phyloP scores from a whole-genome alignment of 2,888 invertebrate genomes.

The Pristionchus maxplancki region DNA sequence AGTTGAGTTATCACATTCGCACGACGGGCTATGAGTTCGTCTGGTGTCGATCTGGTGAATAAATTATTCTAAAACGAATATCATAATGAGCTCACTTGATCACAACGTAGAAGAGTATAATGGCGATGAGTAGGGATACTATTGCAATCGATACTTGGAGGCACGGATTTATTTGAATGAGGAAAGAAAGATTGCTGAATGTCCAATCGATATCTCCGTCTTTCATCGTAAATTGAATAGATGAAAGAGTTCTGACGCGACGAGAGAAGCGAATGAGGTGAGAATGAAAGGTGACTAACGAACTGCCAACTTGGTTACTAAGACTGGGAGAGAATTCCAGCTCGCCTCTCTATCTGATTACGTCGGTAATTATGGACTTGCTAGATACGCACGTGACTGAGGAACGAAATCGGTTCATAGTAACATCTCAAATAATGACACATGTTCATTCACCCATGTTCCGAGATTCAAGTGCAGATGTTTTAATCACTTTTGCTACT shows the following conservation, averaged over 20 bases:
- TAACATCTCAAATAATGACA: too few species aligned
- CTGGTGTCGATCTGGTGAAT: neutral
- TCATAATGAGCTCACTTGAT: neutral
- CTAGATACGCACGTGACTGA: neutral
- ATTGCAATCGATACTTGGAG: neutral
- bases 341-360: neutral
- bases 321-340: neutral
- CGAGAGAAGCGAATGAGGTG: neutral
- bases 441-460: too few species aligned
- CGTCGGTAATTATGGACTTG: neutral
- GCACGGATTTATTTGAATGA: neutral
- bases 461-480: too few species aligned
- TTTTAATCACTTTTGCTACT: too few species aligned
- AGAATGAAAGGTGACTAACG: neutral
- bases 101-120: neutral
- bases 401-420: too few species aligned
- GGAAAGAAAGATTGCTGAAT: neutral
- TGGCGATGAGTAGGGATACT: neutral
- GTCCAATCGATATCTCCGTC: neutral
- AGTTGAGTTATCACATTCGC: constrained; percentile 9
- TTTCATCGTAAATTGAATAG: too few species aligned
- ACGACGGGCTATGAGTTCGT: neutral
- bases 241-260: neutral
- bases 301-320: neutral
- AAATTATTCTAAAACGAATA: neutral